Conservation (phyloP, 2,113 vertebrate species). For the Ptyas mucosa region DNA sequence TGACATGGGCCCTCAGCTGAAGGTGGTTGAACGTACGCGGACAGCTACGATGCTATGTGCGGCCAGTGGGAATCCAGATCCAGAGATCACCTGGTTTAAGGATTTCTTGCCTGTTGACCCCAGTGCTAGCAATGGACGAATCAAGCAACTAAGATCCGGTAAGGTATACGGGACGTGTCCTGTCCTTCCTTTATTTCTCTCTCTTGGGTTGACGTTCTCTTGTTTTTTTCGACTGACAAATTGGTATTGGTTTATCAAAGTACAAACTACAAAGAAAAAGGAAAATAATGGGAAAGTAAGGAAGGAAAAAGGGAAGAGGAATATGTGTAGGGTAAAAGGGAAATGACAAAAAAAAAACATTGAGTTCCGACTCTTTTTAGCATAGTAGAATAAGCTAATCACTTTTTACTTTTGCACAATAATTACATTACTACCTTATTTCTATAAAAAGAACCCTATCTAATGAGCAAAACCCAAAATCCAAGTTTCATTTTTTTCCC, state of each 20-base stretch:
- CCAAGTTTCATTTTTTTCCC: neutral
- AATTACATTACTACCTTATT: neutral
- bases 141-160: constrained; percentile 97
- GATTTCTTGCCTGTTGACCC: constrained; percentile 97
- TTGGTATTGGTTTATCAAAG: neutral
- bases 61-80: constrained; percentile 94
- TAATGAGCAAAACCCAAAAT: neutral
- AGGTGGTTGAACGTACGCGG: constrained; percentile 93
- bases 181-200: neutral
- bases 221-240: too few relatives aligned
- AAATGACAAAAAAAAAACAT: neutral
- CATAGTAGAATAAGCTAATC: neutral
- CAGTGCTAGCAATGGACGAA: constrained; percentile 86
- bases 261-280: neutral
- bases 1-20: constrained; percentile 97
- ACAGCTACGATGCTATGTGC: constrained; percentile 98
- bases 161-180: constrained; percentile 36
- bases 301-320: neutral
- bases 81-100: constrained; percentile 98
- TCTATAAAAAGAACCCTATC: neutral
- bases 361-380: neutral
- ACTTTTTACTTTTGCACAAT: neutral
- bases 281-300: neutral
- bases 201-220: neutral
- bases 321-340: neutral